Percentiles rank a stretch among this genome's conserved stretches.
Conservation (phyloP, 2,797 vertebrate genomes). For the Gambelia wislizenii region DNA sequence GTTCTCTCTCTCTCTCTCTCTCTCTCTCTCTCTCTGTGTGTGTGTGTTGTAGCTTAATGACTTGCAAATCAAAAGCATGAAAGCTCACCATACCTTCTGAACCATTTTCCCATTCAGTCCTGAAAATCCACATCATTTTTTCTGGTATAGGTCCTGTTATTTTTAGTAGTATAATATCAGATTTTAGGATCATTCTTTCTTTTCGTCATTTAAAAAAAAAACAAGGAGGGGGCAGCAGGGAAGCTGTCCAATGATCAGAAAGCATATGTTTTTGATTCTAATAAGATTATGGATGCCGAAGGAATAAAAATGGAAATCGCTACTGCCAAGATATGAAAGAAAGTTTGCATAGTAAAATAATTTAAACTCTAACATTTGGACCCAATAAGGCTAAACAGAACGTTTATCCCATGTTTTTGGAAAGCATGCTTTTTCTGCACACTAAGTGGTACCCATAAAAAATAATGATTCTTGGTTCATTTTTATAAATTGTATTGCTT, state of each 20-base stretch:
- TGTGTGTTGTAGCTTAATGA: conserved; percentile 71
- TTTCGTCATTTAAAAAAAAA: conserved; percentile 69
- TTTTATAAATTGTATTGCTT: conserved; percentile 86
- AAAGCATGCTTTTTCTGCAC: conserved; percentile 84
- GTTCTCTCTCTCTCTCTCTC: neutral
- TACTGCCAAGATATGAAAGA: conserved; percentile 88
- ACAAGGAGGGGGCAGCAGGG: conserved; percentile 78
- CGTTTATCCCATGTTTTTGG: conserved; percentile 84
- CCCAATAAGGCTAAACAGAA: conserved; percentile 84
- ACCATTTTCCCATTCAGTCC: conserved; percentile 69
- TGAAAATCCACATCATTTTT: conserved; percentile 72
- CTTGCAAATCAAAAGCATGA: conserved; percentile 81
- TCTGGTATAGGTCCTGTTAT: conserved; percentile 69
- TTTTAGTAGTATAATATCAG: conserved; percentile 75
- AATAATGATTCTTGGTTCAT: conserved; percentile 89
- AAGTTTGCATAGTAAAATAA: conserved; percentile 87
- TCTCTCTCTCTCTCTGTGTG: neutral
- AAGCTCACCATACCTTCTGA: conserved; percentile 73
- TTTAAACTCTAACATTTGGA: conserved; percentile 88
- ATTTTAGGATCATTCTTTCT: conserved; percentile 50
- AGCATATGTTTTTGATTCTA: conserved; percentile 88
- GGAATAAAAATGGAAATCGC: conserved; percentile 89
- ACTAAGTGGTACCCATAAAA: conserved; percentile 88
- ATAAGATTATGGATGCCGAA: conserved; percentile 87
- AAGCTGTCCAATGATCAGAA: conserved; percentile 83